A percentile compares a stretch with the other conserved stretches of the same genome.
Conservation (phyloP, 2,113 vertebrate species). For the Gorsachius goisagi region DNA sequence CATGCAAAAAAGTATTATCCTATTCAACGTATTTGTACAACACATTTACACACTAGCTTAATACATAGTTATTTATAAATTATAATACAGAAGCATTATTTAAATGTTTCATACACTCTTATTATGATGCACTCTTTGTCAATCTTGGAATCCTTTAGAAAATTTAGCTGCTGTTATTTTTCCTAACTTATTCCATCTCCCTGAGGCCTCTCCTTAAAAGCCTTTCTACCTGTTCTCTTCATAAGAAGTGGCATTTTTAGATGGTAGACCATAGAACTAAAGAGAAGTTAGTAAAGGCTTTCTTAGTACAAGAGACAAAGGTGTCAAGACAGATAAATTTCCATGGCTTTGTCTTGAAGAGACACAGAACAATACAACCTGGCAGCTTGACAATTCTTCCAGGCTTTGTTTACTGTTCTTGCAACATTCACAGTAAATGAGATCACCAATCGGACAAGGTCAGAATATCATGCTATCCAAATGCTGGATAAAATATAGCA, state of each 20-base stretch:
- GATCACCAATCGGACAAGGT: slow-evolving; percentile 37
- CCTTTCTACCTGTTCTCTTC: neutral
- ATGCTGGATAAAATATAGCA: neutral
- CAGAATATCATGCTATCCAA: slow-evolving; percentile 20
- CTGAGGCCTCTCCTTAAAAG: neutral
- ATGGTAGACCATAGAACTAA: neutral
- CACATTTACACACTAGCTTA: neutral
- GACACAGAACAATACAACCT: neutral
- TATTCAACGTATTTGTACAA: neutral
- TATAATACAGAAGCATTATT: neutral
- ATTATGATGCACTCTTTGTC: neutral
- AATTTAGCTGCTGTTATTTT: neutral
- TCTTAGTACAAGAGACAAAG: slow-evolving; percentile 27
- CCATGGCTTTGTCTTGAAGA: slow-evolving; percentile 33
- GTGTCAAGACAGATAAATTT: slow-evolving; percentile 49
- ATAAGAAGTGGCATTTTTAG: slow-evolving; percentile 47
- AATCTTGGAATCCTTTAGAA: neutral
- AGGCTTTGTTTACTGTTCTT: slow-evolving; percentile 25
- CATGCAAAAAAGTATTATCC: neutral
- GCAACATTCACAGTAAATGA: slow-evolving; percentile 5
- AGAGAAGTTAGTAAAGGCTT: slow-evolving; percentile 11
- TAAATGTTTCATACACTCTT: neutral
- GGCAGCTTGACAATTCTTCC: slow-evolving; percentile 25
- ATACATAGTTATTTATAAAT: neutral
- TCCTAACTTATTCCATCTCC: neutral